Evolutionary conservation across 2,797 vertebrate genomes (phyloP).

Genomic region (Loriculus beryllinus): DNA sequence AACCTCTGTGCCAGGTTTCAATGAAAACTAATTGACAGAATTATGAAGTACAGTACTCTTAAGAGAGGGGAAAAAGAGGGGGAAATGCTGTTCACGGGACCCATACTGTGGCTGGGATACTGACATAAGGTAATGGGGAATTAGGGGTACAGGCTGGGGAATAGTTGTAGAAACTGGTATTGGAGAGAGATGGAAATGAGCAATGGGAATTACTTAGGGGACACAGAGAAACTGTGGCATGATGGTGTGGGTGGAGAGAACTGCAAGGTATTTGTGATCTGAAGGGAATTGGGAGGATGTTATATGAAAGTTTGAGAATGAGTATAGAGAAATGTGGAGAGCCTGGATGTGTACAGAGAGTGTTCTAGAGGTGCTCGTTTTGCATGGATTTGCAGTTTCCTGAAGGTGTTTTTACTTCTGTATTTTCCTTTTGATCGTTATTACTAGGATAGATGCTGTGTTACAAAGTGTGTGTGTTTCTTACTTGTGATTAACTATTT

Average conservation of each 20-base stretch:
- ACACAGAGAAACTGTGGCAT: neutral
- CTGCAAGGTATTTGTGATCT: neutral
- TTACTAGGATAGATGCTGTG: neutral
- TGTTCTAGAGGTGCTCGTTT: neutral
- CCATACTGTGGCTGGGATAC: neutral
- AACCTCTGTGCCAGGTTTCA: neutral
- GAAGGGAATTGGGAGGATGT: neutral
- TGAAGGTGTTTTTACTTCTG: neutral
- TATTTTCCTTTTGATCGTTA: neutral
- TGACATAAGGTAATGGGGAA: neutral
- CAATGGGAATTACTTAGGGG: neutral
- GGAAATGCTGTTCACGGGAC: neutral
- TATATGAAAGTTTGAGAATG: neutral
- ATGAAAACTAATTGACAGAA: neutral
- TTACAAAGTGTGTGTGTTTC: neutral
- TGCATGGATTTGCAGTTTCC: neutral
- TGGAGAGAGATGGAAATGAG: neutral
- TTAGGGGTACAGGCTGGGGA: neutral
- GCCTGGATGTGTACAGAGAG: neutral
- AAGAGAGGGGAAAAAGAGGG: neutral
- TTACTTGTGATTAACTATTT: neutral
- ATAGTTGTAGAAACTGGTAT: neutral
- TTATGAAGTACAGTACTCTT: neutral
- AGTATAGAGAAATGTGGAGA: neutral
- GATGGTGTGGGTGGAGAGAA: neutral